Base-by-base conservation (phyloP, 2,113 vertebrate genomes). In the Lamprologus callipterus region DNA sequence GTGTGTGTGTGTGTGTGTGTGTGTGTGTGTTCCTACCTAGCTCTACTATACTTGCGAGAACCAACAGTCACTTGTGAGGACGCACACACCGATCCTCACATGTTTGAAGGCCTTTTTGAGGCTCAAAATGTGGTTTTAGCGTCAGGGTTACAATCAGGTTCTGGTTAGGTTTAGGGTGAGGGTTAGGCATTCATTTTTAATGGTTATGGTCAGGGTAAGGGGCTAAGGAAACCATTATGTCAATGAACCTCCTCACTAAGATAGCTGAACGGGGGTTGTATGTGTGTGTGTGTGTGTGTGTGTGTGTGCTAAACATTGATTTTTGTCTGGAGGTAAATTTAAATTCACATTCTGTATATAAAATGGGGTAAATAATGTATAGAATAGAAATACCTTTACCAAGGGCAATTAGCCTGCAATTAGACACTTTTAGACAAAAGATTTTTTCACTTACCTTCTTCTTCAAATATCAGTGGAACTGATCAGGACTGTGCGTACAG, bases 391-490 rank as follows among this genome's bases (percentile, higher is more conserved):
- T 26, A 26, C 54, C 54, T 57, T 26, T 57, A 14, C 54, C 54
- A 57, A 26, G 7, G 4, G 54, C 7, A 57, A 57, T 57, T 57
- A 57, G 54, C 54, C 23, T 57, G 54, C 23, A 57, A 26, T 14
- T 26, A 14, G 54, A 57, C 54, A 26, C 7, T 26, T 57, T 57
- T 57, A 57, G 54, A 26, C 3, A 57, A 26, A 57, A 55, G 5
- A 6, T 0, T 0, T 14, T 26, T 2, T 57, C 0, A 57, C 23
- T 57, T 0, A 57, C 4, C 54, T 57, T 23, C 54, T 26, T 55
- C 21, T 2, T 57, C 54, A 57, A 57, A 8, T 57, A 57, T 57
- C 23, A 57, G 54, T 57, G 23, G 21, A 57, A 0, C 23, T 57
- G 12, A 57, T 57, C 23, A 14, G 54, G 7, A 57, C 7, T 57